These are phyloP conservation scores for Lathronympha strigana DNA, from an alignment of 2,888 invertebrate species.

Conservation along the genomic window DNA sequence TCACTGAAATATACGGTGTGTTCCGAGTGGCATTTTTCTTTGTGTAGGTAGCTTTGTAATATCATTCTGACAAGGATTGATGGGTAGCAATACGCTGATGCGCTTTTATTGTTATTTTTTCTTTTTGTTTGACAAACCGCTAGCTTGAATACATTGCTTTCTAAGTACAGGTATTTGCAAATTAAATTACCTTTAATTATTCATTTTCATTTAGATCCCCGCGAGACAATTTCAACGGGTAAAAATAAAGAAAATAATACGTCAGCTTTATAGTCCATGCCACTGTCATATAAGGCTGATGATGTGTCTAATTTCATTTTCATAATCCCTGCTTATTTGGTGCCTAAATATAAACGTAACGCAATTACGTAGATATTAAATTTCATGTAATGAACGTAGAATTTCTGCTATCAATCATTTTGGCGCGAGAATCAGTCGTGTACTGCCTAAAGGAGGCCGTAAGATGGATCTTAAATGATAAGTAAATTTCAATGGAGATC, in stretches of 20 bases:
- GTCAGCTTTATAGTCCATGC: no score
- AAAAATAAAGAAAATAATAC: not conserved
- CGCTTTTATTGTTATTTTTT: constrained; percentile 4
- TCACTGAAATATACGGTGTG: constrained; percentile 13
- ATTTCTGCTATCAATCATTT: not conserved
- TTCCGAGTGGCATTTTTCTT: constrained; percentile 12
- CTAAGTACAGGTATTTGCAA: not conserved
- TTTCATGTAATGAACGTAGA: not conserved
- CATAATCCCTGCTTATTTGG: not conserved
- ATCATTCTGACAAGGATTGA: constrained; percentile 29
- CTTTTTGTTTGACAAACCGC: constrained; percentile 14
- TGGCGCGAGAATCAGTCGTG: not conserved
- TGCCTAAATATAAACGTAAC: not conserved
- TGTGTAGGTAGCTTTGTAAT: constrained; percentile 29
- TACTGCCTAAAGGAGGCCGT: not conserved
- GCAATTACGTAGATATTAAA: not conserved
- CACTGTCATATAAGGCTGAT: no score
- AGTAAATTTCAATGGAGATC: no score
- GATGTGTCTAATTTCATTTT: not conserved
- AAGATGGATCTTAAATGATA: no score
- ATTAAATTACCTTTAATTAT: not conserved
- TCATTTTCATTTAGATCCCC: not conserved
- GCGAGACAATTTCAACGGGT: not conserved
- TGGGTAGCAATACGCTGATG: constrained; percentile 23
- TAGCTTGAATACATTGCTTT: not conserved